phyloP scores from a whole-genome alignment of 2,888 invertebrate species.

The Tetranychus piercei region DNA sequence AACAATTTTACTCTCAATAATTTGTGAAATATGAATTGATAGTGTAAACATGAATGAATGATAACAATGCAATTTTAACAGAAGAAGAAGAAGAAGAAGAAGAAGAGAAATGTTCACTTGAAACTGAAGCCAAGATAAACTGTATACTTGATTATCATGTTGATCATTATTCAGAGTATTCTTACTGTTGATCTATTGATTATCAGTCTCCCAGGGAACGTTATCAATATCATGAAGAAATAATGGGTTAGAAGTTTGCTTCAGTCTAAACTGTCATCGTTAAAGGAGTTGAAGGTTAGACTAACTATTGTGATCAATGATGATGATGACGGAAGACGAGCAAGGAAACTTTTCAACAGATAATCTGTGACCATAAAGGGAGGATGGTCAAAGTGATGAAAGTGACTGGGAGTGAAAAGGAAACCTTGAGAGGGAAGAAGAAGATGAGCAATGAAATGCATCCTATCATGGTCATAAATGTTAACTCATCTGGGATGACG shows the following conservation, averaged over 20 bases:
- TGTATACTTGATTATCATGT: not conserved
- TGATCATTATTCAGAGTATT: not conserved
- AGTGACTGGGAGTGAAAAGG: not conserved
- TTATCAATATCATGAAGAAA: not conserved
- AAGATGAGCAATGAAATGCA: too few species aligned
- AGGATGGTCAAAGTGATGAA: not conserved
- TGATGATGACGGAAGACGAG: not conserved
- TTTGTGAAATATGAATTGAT: too few species aligned
- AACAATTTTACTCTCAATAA: too few species aligned
- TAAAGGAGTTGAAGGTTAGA: not conserved
- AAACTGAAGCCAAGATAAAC: not conserved
- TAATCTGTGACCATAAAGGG: not conserved
- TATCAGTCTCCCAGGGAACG: not conserved
- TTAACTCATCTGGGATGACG: not conserved
- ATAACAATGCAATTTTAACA: too few species aligned
- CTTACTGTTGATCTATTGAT: not conserved
- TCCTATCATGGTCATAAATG: not conserved
- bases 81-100: too few species aligned
- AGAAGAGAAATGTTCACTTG: too few species aligned
- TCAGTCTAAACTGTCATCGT: not conserved
- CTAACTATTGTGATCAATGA: constrained; percentile 1
- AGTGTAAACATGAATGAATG: too few species aligned
- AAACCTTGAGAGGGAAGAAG: not conserved
- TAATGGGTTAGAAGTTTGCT: not conserved
- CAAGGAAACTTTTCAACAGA: not conserved